A percentile compares a stretch with the other conserved stretches of the same genome.
phyloP scores from a whole-genome alignment of 1,140 invertebrate genomes.

The Pygmarrhopalites habei region DNA sequence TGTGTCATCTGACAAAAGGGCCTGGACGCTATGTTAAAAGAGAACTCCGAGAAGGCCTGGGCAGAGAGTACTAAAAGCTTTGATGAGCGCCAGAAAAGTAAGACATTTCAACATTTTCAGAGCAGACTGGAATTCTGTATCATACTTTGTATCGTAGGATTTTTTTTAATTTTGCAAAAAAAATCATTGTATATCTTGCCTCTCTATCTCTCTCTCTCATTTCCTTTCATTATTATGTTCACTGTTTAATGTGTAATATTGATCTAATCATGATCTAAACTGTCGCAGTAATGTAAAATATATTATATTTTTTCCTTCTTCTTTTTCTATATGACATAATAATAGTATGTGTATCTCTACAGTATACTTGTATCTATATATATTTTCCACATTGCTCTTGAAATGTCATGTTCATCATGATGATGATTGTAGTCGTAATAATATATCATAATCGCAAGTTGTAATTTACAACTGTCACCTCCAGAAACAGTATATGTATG shows the following conservation, averaged over 20 bases:
- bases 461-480: no score
- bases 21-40: conserved; percentile 71
- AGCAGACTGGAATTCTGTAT: neutral
- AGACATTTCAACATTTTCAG: conserved; percentile 43
- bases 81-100: conserved; percentile 79
- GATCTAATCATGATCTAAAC: neutral
- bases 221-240: neutral
- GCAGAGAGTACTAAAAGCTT: conserved; percentile 75
- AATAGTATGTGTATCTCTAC: neutral
- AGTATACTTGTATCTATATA: no score
- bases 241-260: neutral
- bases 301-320: neutral
- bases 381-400: no score
- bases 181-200: neutral
- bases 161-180: neutral
- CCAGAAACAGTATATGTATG: no score
- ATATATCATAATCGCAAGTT: no score
- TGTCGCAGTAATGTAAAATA: neutral
- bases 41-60: conserved; percentile 75
- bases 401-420: no score
- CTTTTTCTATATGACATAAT: neutral
- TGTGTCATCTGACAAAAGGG: conserved; percentile 52
- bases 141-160: neutral
- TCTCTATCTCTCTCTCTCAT: neutral
- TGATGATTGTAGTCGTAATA: no score